Evolutionary conservation across 53 echinoderm and acorn worm species (phyloP).

Genomic region (Henricia sp.): DNA sequence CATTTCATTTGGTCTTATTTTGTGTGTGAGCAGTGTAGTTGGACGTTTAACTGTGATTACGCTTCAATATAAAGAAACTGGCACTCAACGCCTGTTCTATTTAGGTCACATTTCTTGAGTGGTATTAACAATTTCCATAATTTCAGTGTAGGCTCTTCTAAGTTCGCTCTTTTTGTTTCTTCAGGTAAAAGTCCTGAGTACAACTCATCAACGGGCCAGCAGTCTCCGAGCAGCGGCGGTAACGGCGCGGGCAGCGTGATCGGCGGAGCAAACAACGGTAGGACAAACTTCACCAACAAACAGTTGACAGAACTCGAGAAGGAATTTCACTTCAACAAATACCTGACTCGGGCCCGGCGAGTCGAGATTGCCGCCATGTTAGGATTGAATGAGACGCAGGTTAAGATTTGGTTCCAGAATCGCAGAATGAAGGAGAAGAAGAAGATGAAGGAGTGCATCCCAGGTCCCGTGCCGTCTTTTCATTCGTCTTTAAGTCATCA

Average conservation of each 20-base stretch:
- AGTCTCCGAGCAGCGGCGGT: conserved; percentile 39
- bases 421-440: conserved; percentile 99
- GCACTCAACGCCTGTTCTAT: too few relatives aligned
- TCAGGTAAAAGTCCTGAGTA: conserved; percentile 65
- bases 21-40: too few relatives aligned
- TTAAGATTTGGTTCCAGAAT: conserved; percentile 99
- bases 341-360: conserved; percentile 92
- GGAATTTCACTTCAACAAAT: conserved; percentile 99
- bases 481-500: conserved; percentile 43
- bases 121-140: too few relatives aligned
- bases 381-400: conserved; percentile 98
- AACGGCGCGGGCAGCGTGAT: conserved; percentile 41
- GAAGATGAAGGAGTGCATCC: conserved; percentile 97
- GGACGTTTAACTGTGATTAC: too few relatives aligned
- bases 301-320: conserved; percentile 98
- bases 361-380: conserved; percentile 98
- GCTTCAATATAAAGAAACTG: too few relatives aligned
- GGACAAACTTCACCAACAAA: conserved; percentile 99
- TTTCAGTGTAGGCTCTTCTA: too few relatives aligned
- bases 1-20: too few relatives aligned
- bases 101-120: too few relatives aligned
- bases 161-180: too few relatives aligned
- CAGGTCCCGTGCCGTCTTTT: conserved; percentile 62
- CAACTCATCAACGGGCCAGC: conserved; percentile 37
- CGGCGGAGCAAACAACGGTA: conserved; percentile 89